Conservation (phyloP, 2,113 vertebrate species). For the Hyperopisus bebe region DNA sequence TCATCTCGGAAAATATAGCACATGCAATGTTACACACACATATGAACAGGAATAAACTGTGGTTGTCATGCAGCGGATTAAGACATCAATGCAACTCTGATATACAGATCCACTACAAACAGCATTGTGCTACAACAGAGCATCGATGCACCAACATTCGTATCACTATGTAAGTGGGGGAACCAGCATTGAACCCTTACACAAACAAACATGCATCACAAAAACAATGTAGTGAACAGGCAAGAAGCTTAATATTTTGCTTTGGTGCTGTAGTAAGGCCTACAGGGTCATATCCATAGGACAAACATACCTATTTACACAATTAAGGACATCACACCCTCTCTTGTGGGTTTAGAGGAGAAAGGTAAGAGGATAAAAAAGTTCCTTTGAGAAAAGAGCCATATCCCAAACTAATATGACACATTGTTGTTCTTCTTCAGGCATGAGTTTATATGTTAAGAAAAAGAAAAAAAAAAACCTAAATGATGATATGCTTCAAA, state of each 20-base stretch:
- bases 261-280: conserved; percentile 8
- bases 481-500: conserved; percentile 55
- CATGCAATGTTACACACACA: conserved; percentile 39
- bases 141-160: conserved; percentile 36
- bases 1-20: conserved; percentile 43
- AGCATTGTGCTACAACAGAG: conserved; percentile 48
- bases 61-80: background rate
- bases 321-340: background rate
- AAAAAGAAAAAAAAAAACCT: conserved; percentile 24
- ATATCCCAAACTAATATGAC: conserved; percentile 13
- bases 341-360: background rate
- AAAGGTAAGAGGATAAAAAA: conserved; percentile 8
- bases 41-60: conserved; percentile 48
- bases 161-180: background rate
- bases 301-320: background rate
- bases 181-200: background rate
- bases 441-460: conserved; percentile 26
- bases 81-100: conserved; percentile 19
- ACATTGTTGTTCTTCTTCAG: conserved; percentile 23
- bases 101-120: conserved; percentile 16
- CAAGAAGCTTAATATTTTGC: background rate
- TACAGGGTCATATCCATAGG: background rate
- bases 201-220: background rate
- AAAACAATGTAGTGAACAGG: background rate
- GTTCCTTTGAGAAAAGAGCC: conserved; percentile 26